Evolutionary conservation across 2,113 vertebrate genomes (phyloP).

Genomic region (Taxidea taxus): DNA sequence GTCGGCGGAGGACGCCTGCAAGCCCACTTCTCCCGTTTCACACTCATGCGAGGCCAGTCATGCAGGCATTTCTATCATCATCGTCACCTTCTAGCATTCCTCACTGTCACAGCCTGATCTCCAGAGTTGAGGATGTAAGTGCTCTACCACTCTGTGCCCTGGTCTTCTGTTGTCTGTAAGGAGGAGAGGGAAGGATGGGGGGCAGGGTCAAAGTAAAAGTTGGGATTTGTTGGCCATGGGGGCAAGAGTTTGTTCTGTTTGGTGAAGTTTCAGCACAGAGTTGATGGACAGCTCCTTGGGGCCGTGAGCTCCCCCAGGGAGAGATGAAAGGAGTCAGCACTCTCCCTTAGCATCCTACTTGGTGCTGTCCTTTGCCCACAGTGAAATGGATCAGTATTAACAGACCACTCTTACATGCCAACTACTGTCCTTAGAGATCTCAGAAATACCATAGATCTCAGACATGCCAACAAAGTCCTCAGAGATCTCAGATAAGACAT

Average conservation of each 20-base stretch:
- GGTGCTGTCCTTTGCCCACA: neutral
- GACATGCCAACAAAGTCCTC: neutral
- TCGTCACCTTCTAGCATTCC: neutral
- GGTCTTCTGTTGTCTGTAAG: neutral
- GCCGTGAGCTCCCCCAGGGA: accelerated
- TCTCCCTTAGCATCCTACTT: neutral
- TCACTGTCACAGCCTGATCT: neutral
- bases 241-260: neutral
- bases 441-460: neutral
- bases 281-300: neutral
- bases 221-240: neutral
- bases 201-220: neutral
- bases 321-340: accelerated
- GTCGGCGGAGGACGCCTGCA: neutral
- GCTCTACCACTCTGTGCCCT: neutral
- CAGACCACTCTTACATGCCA: neutral
- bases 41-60: accelerated
- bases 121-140: neutral
- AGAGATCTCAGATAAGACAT: neutral
- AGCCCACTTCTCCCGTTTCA: neutral
- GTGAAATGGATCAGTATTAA: neutral
- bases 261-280: slow-evolving; percentile 6
- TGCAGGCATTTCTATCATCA: accelerated
- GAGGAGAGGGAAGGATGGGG: neutral
- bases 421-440: neutral